Percentiles rank a stretch among this genome's conserved stretches.
Evolutionary conservation across 2,113 vertebrate species (phyloP).

Genomic region (Castor canadensis): DNA sequence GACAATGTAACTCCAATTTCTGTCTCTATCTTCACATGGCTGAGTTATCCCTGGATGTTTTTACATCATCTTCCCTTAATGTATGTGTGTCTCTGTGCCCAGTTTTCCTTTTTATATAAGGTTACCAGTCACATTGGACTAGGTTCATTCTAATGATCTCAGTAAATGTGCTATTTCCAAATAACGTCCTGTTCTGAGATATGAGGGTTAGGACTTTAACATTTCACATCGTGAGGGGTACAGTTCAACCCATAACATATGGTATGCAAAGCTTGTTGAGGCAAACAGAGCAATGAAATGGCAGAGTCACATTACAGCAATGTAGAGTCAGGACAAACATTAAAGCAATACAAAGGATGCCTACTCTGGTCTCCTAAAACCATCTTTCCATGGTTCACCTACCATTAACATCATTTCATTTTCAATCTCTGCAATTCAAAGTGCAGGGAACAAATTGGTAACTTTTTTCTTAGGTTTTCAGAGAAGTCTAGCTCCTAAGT

Average conservation of each 20-base stretch:
- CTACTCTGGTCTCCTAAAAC: neutral
- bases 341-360: neutral
- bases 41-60: neutral
- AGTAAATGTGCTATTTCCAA: neutral
- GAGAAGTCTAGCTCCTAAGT: neutral
- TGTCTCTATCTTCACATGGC: neutral
- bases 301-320: neutral
- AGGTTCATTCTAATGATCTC: neutral
- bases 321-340: neutral
- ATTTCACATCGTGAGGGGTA: neutral
- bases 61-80: neutral
- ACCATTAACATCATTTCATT: constrained; percentile 22
- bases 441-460: constrained; percentile 37
- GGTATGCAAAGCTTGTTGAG: neutral
- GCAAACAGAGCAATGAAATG: constrained; percentile 27
- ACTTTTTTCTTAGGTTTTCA: constrained; percentile 15
- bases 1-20: neutral
- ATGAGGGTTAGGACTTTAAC: neutral
- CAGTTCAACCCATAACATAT: neutral
- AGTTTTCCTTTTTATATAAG: neutral
- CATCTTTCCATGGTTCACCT: neutral
- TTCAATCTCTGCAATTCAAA: constrained; percentile 45
- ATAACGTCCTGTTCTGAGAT: neutral
- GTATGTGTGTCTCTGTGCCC: neutral
- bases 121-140: neutral